These are phyloP conservation scores for Glandiceps talaboti DNA, from an alignment of 53 echinoderm and acorn worm genomes.

Conservation along the genomic window DNA sequence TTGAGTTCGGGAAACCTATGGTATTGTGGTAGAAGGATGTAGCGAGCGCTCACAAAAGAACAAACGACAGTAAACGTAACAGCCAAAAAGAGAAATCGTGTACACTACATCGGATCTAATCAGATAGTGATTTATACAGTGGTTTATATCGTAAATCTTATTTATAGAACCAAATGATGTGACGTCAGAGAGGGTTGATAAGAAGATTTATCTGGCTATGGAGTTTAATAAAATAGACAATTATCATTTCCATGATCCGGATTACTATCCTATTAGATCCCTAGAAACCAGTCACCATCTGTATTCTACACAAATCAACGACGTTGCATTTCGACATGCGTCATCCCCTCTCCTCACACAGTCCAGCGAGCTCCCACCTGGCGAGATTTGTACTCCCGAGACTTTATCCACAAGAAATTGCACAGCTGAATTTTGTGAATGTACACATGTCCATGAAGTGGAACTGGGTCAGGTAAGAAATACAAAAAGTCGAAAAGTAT, in stretches of 20 bases:
- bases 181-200: constrained; percentile 33
- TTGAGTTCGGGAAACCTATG: too few relatives aligned
- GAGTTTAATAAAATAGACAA: constrained; percentile 85
- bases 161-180: constrained; percentile 45
- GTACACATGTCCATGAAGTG: constrained; percentile 47
- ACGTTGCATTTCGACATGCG: constrained; percentile 43
- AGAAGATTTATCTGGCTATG: constrained; percentile 44
- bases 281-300: constrained; percentile 45
- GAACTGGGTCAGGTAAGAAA: constrained; percentile 61
- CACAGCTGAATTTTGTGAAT: constrained; percentile 54
- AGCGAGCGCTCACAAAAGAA: too few relatives aligned
- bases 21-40: too few relatives aligned
- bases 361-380: constrained; percentile 22
- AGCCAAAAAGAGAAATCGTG: too few relatives aligned
- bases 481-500: too few relatives aligned
- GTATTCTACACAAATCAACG: constrained; percentile 77
- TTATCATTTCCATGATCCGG: constrained; percentile 52
- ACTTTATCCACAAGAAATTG: constrained; percentile 32
- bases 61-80: too few relatives aligned
- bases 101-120: too few relatives aligned
- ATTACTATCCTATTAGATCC: constrained; percentile 62
- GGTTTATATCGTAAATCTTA: too few relatives aligned
- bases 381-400: constrained; percentile 34
- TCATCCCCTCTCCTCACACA: constrained; percentile 52
- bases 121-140: too few relatives aligned